Percentiles rank a stretch among this genome's conserved stretches.
phyloP scores from a whole-genome alignment of 1,140 invertebrate species.

The Eulimnadia texana region DNA sequence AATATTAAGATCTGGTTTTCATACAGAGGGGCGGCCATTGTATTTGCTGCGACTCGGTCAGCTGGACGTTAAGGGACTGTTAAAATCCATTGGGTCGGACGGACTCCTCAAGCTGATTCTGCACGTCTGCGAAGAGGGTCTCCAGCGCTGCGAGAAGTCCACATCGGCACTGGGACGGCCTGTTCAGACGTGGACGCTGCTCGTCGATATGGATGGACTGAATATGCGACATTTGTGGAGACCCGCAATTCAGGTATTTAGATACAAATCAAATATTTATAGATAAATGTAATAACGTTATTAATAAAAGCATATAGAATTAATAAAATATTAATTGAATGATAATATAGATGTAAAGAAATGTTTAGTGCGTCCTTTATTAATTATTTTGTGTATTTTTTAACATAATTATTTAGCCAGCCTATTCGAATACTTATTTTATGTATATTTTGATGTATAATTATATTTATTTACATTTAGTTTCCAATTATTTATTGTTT shows the following conservation, averaged over 20 bases:
- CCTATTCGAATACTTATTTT: too few species aligned
- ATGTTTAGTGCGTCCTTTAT: too few species aligned
- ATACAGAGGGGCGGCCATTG: slow-evolving; percentile 69
- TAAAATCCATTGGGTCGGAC: slow-evolving; percentile 86
- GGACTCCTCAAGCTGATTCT: slow-evolving; percentile 75
- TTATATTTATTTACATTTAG: too few species aligned
- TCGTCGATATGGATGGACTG: slow-evolving; percentile 84
- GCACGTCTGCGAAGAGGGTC: slow-evolving; percentile 72
- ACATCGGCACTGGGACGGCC: slow-evolving; percentile 55
- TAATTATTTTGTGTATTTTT: too few species aligned
- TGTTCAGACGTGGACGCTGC: slow-evolving; percentile 72
- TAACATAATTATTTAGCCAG: too few species aligned
- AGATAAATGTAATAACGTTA: not conserved
- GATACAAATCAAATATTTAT: not conserved
- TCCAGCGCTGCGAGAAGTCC: slow-evolving; percentile 66
- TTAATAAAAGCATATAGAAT: too few species aligned
- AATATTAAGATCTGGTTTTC: too few species aligned
- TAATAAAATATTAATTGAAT: too few species aligned
- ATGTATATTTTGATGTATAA: too few species aligned
- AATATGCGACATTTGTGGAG: slow-evolving; percentile 93
- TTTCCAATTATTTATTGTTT: too few species aligned
- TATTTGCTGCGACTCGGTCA: slow-evolving; percentile 78
- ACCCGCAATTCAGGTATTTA: slow-evolving; percentile 59
- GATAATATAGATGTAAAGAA: too few species aligned
- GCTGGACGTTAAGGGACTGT: slow-evolving; percentile 87